These are phyloP conservation scores for Neofelis nebulosa DNA, from an alignment of 2,113 vertebrate species.

Conservation along the genomic window DNA sequence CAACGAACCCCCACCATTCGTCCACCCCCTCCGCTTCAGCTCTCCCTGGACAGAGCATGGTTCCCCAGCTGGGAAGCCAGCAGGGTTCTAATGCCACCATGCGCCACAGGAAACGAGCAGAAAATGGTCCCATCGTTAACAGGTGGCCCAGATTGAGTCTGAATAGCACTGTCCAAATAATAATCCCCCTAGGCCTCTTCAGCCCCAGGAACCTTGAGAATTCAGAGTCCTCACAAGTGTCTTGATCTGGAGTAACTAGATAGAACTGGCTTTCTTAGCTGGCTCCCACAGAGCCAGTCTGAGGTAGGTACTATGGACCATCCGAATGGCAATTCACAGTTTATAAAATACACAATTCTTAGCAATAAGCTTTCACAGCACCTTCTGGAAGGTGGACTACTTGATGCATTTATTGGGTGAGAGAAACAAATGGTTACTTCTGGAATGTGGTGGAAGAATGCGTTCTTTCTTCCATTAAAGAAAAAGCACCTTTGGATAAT, in stretches of 20 bases:
- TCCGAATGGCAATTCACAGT: not conserved
- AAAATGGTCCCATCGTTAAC: not conserved
- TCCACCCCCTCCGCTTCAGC: not conserved
- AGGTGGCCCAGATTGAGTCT: not conserved
- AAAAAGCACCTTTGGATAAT: not conserved
- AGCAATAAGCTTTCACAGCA: not conserved
- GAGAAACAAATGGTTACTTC: slow-evolving; percentile 21
- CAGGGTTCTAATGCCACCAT: not conserved
- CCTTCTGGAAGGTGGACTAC: not conserved
- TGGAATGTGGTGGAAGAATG: not conserved
- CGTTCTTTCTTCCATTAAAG: not conserved
- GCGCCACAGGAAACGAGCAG: not conserved
- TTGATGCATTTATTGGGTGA: not conserved
- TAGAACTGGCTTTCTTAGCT: not conserved
- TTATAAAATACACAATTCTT: not conserved
- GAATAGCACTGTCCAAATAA: not conserved
- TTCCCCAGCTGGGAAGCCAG: not conserved
- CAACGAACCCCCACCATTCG: not conserved
- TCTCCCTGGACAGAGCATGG: rapidly evolving
- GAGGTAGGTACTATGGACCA: not conserved
- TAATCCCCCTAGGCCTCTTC: not conserved
- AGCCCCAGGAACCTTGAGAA: not conserved
- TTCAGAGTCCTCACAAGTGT: not conserved
- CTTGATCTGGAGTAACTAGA: not conserved
- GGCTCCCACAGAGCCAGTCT: not conserved